phyloP scores from a whole-genome alignment of 2,888 invertebrate species.

The Margaritifera margaritifera region DNA sequence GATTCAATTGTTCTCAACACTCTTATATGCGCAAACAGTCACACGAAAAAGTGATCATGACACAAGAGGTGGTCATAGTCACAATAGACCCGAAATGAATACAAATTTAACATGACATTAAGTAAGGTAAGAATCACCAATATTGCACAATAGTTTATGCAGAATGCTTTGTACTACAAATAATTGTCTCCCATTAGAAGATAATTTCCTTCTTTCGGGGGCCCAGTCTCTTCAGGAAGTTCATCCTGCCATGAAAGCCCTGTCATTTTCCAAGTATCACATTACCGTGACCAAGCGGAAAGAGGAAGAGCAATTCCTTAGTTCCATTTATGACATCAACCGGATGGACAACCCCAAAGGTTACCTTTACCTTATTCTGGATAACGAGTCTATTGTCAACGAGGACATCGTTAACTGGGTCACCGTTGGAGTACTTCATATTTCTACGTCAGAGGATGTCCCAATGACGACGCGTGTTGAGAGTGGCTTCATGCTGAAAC shows the following conservation, averaged over 20 bases:
- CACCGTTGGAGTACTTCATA: constrained; percentile 47
- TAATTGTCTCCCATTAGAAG: no score
- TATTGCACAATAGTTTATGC: no score
- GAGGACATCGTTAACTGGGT: constrained; percentile 51
- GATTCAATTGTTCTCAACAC: no score
- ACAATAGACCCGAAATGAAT: no score
- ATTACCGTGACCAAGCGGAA: constrained; percentile 16
- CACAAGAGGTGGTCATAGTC: no score
- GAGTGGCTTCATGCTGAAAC: constrained; percentile 43
- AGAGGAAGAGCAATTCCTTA: constrained; percentile 13
- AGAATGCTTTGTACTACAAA: no score
- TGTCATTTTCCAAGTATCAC: constrained; percentile 21
- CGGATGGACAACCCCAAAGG: constrained; percentile 33
- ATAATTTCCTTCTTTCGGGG: neutral
- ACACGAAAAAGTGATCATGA: no score
- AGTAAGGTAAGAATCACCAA: no score
- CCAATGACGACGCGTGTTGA: constrained; percentile 52
- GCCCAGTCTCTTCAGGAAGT: constrained; percentile 2
- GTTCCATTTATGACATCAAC: constrained; percentile 32
- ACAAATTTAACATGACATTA: no score
- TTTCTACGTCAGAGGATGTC: constrained; percentile 52
- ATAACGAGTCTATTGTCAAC: constrained; percentile 45
- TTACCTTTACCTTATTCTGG: constrained; percentile 32
- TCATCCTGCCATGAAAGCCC: constrained; percentile 13
- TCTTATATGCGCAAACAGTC: no score